Conservation (phyloP, 2,888 invertebrate species). For the Agriopis marginaria region DNA sequence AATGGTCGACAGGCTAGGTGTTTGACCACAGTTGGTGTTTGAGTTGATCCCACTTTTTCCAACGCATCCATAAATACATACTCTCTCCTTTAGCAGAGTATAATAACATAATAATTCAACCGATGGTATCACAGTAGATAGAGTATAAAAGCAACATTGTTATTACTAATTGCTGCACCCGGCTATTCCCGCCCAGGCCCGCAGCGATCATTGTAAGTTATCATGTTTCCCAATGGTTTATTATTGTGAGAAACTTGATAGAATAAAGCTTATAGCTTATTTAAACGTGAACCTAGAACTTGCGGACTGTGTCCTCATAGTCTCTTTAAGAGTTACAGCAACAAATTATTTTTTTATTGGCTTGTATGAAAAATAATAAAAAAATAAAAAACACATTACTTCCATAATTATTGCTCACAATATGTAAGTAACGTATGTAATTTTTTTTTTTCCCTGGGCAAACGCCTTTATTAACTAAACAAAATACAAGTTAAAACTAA, state of each 20-base stretch:
- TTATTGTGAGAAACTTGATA: constrained; percentile 24
- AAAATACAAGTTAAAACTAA: no score
- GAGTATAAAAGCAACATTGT: constrained; percentile 69
- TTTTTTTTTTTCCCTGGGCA: no score
- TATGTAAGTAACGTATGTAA: no score
- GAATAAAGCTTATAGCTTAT: constrained; percentile 11
- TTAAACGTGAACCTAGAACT: background rate
- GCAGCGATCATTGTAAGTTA: constrained; percentile 61
- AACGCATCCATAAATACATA: constrained; percentile 27
- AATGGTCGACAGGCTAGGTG: no score
- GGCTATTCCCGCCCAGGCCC: constrained; percentile 64
- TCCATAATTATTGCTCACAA: no score
- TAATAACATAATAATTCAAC: constrained; percentile 53
- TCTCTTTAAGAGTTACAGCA: no score
- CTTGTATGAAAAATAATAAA: no score
- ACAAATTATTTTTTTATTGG: no score
- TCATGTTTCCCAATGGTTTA: constrained; percentile 28
- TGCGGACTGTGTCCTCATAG: no score
- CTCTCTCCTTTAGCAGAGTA: constrained; percentile 37
- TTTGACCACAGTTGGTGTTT: background rate
- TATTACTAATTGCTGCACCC: constrained; percentile 73
- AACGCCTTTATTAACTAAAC: no score
- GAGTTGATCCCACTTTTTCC: constrained; percentile 17
- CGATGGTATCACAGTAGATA: constrained; percentile 65
- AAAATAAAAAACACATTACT: no score